These are phyloP conservation scores for Pristionchus mayeri DNA, from an alignment of 2,888 invertebrate genomes.

Conservation along the genomic window DNA sequence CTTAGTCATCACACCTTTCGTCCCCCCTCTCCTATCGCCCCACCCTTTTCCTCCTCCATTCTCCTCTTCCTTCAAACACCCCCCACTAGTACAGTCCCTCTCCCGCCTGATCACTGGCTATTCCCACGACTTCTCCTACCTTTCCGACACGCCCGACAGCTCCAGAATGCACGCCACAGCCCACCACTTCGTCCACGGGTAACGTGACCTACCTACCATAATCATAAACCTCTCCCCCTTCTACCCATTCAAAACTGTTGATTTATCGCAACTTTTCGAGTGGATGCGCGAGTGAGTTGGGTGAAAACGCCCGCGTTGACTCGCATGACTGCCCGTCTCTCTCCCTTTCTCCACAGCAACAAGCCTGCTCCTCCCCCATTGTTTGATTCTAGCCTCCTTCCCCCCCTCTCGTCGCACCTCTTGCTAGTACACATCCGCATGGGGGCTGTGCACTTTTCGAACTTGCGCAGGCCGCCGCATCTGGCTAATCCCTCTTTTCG, in stretches of 20 bases:
- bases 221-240: background rate
- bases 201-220: background rate
- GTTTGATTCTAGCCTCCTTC: background rate
- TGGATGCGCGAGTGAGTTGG: background rate
- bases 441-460: too few relatives aligned
- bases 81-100: background rate
- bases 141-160: background rate
- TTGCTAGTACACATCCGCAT: too few relatives aligned
- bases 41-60: background rate
- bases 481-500: background rate
- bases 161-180: background rate
- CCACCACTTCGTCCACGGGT: constrained; percentile 25
- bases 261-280: constrained; percentile 40
- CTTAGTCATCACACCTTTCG: constrained; percentile 29
- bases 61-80: constrained; percentile 33
- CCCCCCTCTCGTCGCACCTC: background rate
- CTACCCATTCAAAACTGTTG: background rate
- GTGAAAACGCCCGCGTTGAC: background rate
- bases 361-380: background rate
- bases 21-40: constrained; percentile 20
- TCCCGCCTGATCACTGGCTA: too few relatives aligned
- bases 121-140: background rate
- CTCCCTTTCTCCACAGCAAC: background rate
- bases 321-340: background rate
- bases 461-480: too few relatives aligned